Conservation (phyloP, 2,113 vertebrate species). For the Indicator maculatus region DNA sequence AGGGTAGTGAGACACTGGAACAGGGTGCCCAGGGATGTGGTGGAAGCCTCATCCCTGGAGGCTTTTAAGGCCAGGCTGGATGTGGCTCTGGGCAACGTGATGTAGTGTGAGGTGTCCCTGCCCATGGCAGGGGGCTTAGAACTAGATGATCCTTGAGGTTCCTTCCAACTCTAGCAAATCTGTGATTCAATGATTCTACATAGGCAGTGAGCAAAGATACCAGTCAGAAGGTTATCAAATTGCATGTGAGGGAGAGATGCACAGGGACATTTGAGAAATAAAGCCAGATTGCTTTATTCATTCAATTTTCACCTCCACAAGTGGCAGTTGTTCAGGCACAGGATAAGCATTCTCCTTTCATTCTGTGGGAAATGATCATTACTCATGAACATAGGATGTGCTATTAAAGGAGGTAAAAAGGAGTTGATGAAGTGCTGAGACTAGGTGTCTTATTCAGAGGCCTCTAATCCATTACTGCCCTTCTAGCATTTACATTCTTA, state of each 20-base stretch:
- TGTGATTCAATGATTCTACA: too few relatives aligned
- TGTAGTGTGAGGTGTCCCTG: too few relatives aligned
- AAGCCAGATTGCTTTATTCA: neutral
- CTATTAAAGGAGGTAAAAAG: neutral
- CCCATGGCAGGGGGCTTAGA: too few relatives aligned
- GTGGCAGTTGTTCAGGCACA: neutral
- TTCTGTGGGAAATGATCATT: neutral
- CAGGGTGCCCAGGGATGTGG: too few relatives aligned
- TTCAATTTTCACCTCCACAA: neutral
- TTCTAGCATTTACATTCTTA: neutral
- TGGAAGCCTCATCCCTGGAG: too few relatives aligned
- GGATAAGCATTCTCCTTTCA: neutral
- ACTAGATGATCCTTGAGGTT: too few relatives aligned
- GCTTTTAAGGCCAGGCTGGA: too few relatives aligned
- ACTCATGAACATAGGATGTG: neutral
- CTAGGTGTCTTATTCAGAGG: neutral
- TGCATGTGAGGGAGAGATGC: neutral
- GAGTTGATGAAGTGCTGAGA: neutral
- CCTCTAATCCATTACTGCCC: neutral
- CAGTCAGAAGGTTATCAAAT: neutral
- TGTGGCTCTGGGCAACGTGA: too few relatives aligned
- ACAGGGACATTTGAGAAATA: neutral
- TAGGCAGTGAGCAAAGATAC: neutral
- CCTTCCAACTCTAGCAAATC: too few relatives aligned
- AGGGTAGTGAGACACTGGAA: too few relatives aligned